These are phyloP conservation scores for Panopea generosa DNA, from an alignment of 2,888 invertebrate species.

Conservation along the genomic window DNA sequence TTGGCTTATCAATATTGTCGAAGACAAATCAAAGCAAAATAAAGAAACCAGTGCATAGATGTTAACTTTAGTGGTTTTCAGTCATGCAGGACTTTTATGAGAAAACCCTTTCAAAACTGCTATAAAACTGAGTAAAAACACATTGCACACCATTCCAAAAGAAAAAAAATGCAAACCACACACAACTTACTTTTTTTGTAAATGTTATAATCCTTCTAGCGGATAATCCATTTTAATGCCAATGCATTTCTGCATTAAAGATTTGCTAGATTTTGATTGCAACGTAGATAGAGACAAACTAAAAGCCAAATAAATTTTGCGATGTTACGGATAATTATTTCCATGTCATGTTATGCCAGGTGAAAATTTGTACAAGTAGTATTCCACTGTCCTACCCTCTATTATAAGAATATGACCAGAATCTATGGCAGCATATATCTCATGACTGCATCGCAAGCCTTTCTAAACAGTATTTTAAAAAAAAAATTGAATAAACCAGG, in stretches of 20 bases:
- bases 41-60: too few relatives aligned
- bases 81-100: too few relatives aligned
- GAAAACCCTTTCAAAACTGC: too few relatives aligned
- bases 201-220: slow-evolving; percentile 12
- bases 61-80: too few relatives aligned
- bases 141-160: slow-evolving; percentile 25
- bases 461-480: too few relatives aligned
- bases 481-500: slow-evolving; percentile 12
- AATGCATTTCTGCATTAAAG: background rate
- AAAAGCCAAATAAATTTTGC: too few relatives aligned
- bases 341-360: background rate
- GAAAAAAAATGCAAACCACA: slow-evolving; percentile 23
- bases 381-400: slow-evolving; percentile 5
- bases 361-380: background rate
- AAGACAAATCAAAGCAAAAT: too few relatives aligned
- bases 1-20: too few relatives aligned
- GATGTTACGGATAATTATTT: background rate
- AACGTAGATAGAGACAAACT: too few relatives aligned
- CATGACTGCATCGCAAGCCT: background rate
- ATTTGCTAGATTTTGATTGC: too few relatives aligned
- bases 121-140: too few relatives aligned
- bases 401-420: slow-evolving; percentile 7
- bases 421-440: background rate
- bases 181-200: slow-evolving; percentile 28
- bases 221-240: background rate